Conservation (phyloP, 2,888 invertebrate species). For the Bruchidius siliquastri region DNA sequence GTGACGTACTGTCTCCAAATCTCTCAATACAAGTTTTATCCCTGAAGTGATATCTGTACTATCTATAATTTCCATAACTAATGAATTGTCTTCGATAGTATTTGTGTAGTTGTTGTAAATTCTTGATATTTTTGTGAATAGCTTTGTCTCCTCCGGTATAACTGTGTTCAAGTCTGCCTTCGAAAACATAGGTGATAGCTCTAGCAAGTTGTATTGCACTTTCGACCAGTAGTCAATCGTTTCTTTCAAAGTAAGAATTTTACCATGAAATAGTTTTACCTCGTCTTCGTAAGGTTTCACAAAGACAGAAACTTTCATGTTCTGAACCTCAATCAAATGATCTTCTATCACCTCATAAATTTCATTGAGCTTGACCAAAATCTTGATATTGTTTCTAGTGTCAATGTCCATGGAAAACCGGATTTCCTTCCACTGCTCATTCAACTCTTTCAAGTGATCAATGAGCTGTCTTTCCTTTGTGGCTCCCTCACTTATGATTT, state of each 20-base stretch:
- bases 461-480: slow-evolving; percentile 72
- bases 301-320: slow-evolving; percentile 77
- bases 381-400: slow-evolving; percentile 59
- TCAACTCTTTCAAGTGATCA: slow-evolving; percentile 68
- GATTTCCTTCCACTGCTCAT: slow-evolving; percentile 69
- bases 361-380: slow-evolving; percentile 68
- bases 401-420: slow-evolving; percentile 61
- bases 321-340: slow-evolving; percentile 73
- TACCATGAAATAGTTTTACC: slow-evolving; percentile 66
- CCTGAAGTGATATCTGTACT: slow-evolving; percentile 60
- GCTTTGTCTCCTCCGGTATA: slow-evolving; percentile 46
- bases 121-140: slow-evolving; percentile 25
- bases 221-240: slow-evolving; percentile 75
- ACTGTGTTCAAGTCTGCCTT: slow-evolving; percentile 65
- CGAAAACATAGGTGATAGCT: slow-evolving; percentile 76
- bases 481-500: slow-evolving; percentile 76
- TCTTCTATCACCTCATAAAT: slow-evolving; percentile 72
- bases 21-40: slow-evolving; percentile 58
- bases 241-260: slow-evolving; percentile 57
- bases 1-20: slow-evolving; percentile 71
- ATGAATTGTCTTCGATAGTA: slow-evolving; percentile 53
- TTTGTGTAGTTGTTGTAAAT: slow-evolving; percentile 28
- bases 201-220: slow-evolving; percentile 77
- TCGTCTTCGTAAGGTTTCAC: slow-evolving; percentile 71
- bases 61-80: slow-evolving; percentile 58